Percentiles rank a stretch among this genome's conserved stretches.
Evolutionary conservation across 2,113 vertebrate species (phyloP).

Genomic region (Mus pahari): DNA sequence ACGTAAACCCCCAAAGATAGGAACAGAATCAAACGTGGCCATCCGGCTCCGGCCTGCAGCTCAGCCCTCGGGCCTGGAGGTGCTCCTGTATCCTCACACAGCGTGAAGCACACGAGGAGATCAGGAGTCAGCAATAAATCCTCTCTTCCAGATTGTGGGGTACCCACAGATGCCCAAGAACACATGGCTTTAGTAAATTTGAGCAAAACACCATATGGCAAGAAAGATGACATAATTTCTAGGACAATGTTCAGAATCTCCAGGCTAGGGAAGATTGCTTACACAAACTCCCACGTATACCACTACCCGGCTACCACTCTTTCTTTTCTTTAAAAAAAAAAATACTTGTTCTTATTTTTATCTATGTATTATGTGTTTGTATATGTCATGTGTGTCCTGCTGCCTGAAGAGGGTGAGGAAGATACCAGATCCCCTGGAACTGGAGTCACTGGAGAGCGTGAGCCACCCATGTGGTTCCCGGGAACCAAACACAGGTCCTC

Average conservation of each 20-base stretch:
- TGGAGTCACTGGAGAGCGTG: not conserved
- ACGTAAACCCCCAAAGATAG: not conserved
- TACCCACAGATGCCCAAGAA: slow-evolving; percentile 22
- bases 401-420: not conserved
- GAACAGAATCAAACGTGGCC: not conserved
- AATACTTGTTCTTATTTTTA: not conserved
- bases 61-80: not conserved
- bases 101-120: not conserved
- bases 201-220: slow-evolving; percentile 43
- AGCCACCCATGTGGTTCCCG: not conserved
- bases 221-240: slow-evolving; percentile 18
- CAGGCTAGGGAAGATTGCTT: not conserved
- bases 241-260: slow-evolving; percentile 32
- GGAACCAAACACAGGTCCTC: not conserved
- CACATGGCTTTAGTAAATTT: slow-evolving; percentile 48
- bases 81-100: not conserved
- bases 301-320: not conserved
- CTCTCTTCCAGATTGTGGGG: not conserved
- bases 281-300: not conserved
- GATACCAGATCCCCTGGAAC: not conserved
- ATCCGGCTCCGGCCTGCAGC: not conserved
- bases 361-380: not conserved
- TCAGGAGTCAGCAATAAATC: not conserved
- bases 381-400: not conserved
- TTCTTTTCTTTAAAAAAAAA: not conserved